phyloP scores from a whole-genome alignment of 2,113 vertebrate species.

The Tragelaphus scriptus region DNA sequence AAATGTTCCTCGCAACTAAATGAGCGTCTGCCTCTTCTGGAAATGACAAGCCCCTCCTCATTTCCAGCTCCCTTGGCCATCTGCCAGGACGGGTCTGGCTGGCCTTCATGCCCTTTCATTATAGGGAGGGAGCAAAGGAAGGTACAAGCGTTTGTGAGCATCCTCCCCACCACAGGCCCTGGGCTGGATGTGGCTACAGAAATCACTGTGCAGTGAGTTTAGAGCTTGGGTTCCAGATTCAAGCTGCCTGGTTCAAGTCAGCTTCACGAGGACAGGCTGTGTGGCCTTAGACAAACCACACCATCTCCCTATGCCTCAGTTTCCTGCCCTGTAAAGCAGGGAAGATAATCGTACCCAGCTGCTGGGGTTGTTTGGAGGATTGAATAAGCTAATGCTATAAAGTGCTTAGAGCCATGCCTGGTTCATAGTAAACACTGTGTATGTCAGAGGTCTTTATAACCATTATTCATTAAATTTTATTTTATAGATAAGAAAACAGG shows the following conservation, averaged over 20 bases:
- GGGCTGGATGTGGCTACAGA: neutral
- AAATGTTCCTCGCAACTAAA: constrained; percentile 22
- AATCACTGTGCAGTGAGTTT: neutral
- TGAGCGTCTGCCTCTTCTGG: constrained; percentile 21
- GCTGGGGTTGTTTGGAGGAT: neutral
- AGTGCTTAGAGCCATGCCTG: neutral
- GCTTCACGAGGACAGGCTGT: neutral
- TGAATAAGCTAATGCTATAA: neutral
- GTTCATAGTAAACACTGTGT: neutral
- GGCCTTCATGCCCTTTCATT: neutral
- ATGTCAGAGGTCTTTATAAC: neutral
- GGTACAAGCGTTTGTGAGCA: neutral
- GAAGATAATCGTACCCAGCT: neutral
- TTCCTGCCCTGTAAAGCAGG: neutral
- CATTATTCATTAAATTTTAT: neutral
- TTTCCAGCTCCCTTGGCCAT: constrained; percentile 40
- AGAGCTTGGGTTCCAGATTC: neutral
- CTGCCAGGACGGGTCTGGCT: neutral
- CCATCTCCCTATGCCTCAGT: neutral
- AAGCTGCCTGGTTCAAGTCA: neutral
- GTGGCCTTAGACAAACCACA: neutral
- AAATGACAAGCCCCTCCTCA: constrained; percentile 47
- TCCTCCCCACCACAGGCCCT: neutral
- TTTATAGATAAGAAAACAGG: neutral
- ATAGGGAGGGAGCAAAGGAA: neutral